phyloP scores from a whole-genome alignment of 2,113 vertebrate species.

The Lophotis ruficrista region DNA sequence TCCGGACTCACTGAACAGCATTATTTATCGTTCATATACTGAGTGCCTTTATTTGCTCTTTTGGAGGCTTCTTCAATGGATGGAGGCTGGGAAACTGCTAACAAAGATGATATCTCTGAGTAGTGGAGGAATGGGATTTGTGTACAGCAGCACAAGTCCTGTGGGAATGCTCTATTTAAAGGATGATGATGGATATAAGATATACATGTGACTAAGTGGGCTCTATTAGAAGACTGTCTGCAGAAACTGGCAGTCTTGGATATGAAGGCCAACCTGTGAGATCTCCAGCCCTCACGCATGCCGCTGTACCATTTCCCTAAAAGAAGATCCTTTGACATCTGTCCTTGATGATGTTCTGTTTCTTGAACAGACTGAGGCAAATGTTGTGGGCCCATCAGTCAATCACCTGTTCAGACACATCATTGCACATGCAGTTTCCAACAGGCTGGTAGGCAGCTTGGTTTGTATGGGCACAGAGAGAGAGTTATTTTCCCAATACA shows the following conservation, averaged over 20 bases:
- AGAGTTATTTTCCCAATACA: not conserved
- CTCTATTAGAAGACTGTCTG: not conserved
- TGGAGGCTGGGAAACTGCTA: not conserved
- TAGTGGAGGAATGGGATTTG: not conserved
- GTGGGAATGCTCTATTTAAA: not conserved
- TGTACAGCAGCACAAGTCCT: not conserved
- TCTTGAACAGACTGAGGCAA: not conserved
- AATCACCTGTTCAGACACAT: not conserved
- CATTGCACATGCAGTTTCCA: not conserved
- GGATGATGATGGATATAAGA: not conserved
- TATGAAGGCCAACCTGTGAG: not conserved
- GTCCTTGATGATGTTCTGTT: not conserved
- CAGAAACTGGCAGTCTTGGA: not conserved
- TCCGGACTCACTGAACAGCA: not conserved
- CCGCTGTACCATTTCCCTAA: rapidly evolving
- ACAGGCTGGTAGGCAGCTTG: not conserved
- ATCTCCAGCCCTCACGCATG: not conserved
- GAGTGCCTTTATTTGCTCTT: not conserved
- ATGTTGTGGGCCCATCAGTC: not conserved
- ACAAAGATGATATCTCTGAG: not conserved
- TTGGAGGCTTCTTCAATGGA: not conserved
- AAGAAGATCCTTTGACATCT: not conserved
- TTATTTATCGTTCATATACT: not conserved
- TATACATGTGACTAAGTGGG: not conserved
- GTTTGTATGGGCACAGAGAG: not conserved